Conservation (phyloP, 2,888 invertebrate species). For the Catocala nupta region DNA sequence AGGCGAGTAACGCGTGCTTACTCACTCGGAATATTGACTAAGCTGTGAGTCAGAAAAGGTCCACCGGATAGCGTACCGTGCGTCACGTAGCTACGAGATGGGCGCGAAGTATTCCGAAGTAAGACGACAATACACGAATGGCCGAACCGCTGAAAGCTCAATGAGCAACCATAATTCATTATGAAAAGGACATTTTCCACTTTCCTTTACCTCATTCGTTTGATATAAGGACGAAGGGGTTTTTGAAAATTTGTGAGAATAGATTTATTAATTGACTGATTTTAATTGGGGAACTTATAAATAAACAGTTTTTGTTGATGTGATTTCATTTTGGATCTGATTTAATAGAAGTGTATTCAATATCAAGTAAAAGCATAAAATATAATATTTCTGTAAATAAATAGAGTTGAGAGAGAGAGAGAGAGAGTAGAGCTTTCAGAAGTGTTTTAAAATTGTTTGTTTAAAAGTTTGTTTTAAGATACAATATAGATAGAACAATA, state of each 20-base stretch:
- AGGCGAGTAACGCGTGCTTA: slow-evolving; percentile 50
- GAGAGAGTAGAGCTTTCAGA: no score
- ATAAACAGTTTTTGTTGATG: slow-evolving; percentile 3
- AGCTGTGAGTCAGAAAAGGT: slow-evolving; percentile 71
- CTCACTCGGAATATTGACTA: slow-evolving; percentile 67
- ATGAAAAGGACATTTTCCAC: slow-evolving; percentile 73
- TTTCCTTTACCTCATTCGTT: slow-evolving; percentile 56
- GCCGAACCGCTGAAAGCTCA: slow-evolving; percentile 76
- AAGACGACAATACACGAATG: slow-evolving; percentile 57
- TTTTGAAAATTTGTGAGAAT: slow-evolving; percentile 42
- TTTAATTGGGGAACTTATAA: slow-evolving; percentile 2
- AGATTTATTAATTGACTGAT: slow-evolving; percentile 32
- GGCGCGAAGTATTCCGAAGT: slow-evolving; percentile 66
- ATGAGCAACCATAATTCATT: slow-evolving; percentile 79
- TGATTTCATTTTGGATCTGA: slow-evolving; percentile 2
- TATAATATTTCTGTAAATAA: no score
- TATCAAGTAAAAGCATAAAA: no score
- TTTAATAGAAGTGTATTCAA: no score
- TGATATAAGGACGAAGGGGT: slow-evolving; percentile 41
- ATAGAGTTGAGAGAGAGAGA: no score
- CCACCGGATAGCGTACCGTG: slow-evolving; percentile 45
- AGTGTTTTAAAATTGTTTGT: no score
- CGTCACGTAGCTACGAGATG: slow-evolving; percentile 41
- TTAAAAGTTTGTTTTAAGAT: no score
- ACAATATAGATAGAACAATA: no score